These are phyloP conservation scores for Sycophaga agraensis DNA, from an alignment of 1,140 invertebrate species.

Conservation along the genomic window DNA sequence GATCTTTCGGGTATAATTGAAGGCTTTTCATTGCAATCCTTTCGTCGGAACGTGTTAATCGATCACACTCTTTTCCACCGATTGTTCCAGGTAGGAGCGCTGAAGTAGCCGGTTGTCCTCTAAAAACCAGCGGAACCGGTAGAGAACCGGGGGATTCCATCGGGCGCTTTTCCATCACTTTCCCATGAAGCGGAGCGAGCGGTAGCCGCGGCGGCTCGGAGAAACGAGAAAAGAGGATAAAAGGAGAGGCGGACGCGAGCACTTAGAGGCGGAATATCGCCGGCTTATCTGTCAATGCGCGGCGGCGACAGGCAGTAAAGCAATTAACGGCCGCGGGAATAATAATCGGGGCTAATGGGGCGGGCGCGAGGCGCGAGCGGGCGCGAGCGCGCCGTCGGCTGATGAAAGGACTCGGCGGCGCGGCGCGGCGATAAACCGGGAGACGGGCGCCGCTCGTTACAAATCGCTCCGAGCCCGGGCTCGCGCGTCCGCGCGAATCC, in stretches of 20 bases:
- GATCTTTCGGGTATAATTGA: too few species aligned
- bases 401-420: constrained; percentile 22
- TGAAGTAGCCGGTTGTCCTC: neutral
- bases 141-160: neutral
- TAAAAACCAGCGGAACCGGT: too few species aligned
- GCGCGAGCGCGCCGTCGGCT: too few species aligned
- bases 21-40: too few species aligned
- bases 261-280: constrained; percentile 14
- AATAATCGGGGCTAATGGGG: constrained; percentile 34
- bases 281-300: constrained; percentile 35
- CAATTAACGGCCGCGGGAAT: constrained; percentile 37
- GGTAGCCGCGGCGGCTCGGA: too few species aligned
- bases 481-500: too few species aligned
- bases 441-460: neutral
- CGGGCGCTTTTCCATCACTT: neutral
- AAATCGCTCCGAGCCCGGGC: too few species aligned
- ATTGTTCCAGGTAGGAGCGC: too few species aligned
- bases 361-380: neutral
- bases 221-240: constrained; percentile 8
- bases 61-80: too few species aligned
- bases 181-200: neutral
- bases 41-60: too few species aligned
- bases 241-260: neutral
- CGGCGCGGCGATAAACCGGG: constrained; percentile 13
- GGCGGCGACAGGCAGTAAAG: constrained; percentile 32